Percentiles rank a stretch among this genome's conserved stretches.
These are phyloP conservation scores for Pangasianodon hypophthalmus DNA, from an alignment of 2,113 vertebrate genomes.

Conservation along the genomic window DNA sequence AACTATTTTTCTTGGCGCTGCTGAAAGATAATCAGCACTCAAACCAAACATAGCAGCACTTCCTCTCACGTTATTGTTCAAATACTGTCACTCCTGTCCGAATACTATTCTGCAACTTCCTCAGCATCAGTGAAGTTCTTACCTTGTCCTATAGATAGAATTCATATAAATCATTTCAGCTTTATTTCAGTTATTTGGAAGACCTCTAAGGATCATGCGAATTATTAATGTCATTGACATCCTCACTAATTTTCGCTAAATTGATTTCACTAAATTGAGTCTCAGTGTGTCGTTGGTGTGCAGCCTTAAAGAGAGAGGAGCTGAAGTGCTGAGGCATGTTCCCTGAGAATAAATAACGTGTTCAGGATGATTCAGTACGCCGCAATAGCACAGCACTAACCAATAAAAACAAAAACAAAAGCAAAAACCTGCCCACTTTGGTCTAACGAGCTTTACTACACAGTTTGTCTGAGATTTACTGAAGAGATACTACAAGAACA, in stretches of 20 bases:
- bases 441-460: background rate
- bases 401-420: background rate
- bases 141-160: background rate
- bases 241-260: background rate
- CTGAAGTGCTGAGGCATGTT: background rate
- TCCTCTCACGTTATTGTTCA: background rate
- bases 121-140: background rate
- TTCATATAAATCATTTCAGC: background rate
- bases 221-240: background rate
- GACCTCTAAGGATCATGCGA: background rate
- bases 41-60: background rate
- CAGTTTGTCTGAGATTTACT: background rate
- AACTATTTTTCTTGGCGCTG: background rate
- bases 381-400: too few relatives aligned
- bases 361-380: too few relatives aligned
- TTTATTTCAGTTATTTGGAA: background rate
- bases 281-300: background rate
- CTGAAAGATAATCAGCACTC: background rate
- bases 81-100: background rate
- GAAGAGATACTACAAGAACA: background rate
- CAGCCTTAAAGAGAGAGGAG: background rate
- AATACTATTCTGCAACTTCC: background rate
- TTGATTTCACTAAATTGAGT: background rate
- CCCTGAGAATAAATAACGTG: too few relatives aligned
- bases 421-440: background rate